Conservation (phyloP, 2,113 vertebrate species). For the Eretmodus cyanostictus region DNA sequence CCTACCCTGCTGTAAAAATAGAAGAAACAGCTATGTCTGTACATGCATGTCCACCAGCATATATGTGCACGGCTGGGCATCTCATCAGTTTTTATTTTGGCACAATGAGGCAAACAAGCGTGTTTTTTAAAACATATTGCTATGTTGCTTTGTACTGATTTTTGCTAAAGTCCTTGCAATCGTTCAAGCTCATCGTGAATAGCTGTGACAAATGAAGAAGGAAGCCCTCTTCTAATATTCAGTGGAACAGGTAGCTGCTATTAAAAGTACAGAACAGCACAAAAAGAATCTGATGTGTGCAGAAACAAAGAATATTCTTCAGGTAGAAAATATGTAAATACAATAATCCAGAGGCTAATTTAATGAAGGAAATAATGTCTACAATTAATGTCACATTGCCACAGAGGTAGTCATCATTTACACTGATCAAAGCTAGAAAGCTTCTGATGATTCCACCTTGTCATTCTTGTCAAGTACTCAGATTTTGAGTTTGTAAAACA, state of each 20-base stretch:
- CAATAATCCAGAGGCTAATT: background rate
- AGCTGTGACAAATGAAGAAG: background rate
- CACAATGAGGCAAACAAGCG: background rate
- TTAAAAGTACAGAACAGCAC: background rate
- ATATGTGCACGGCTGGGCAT: background rate
- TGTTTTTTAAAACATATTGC: background rate
- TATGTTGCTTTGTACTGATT: background rate
- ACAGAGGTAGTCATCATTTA: background rate
- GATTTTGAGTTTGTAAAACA: background rate
- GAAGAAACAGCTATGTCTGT: background rate
- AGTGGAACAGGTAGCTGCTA: background rate
- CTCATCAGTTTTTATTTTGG: background rate
- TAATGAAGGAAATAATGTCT: background rate
- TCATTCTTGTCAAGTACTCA: background rate
- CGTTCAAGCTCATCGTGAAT: fast-evolving
- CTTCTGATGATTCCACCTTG: background rate
- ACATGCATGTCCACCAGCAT: background rate
- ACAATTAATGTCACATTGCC: background rate
- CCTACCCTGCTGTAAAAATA: background rate
- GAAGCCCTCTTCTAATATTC: background rate
- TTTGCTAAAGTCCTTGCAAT: background rate
- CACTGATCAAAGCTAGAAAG: background rate
- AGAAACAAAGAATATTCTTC: background rate
- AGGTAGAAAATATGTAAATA: background rate
- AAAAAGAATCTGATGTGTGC: background rate